These are phyloP conservation scores for Oconnorella tubifera DNA, from an alignment of 2,888 invertebrate genomes.

Conservation along the genomic window DNA sequence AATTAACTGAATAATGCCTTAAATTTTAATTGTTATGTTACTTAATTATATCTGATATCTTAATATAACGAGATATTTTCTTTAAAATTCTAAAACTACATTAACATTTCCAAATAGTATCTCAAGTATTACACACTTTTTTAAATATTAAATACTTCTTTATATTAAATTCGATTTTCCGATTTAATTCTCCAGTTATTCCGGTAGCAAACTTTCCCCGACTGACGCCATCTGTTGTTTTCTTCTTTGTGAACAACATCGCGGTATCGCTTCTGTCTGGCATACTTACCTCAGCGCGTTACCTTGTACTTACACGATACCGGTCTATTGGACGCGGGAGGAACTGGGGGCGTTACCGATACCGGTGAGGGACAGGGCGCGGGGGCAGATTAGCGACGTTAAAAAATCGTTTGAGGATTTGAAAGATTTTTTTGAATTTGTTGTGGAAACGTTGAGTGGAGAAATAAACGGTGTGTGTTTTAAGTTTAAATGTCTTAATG, in stretches of 20 bases:
- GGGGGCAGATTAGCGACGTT: conserved; percentile 20
- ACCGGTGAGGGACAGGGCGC: conserved; percentile 28
- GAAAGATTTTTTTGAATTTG: conserved; percentile 11
- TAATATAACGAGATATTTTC: no score
- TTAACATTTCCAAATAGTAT: no score
- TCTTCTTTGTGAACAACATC: conserved; percentile 68
- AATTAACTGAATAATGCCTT: no score
- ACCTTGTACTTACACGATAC: conserved; percentile 57
- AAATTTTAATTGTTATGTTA: no score
- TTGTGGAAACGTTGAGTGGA: background rate
- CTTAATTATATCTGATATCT: no score
- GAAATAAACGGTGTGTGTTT: no score
- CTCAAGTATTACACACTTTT: no score
- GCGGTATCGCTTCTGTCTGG: conserved; percentile 50
- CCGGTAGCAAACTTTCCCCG: conserved; percentile 57
- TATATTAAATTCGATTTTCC: no score
- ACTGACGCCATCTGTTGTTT: conserved; percentile 71
- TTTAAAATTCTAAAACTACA: no score
- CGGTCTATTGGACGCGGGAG: conserved; percentile 40
- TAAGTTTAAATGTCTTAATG: no score
- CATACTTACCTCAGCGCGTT: conserved; percentile 44
- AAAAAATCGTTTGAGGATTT: conserved; percentile 18
- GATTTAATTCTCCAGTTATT: conserved; percentile 9
- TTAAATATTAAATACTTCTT: no score
- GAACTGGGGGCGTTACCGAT: conserved; percentile 41